Conservation (phyloP, 2,888 invertebrate species). For the Celastrina argiolus region DNA sequence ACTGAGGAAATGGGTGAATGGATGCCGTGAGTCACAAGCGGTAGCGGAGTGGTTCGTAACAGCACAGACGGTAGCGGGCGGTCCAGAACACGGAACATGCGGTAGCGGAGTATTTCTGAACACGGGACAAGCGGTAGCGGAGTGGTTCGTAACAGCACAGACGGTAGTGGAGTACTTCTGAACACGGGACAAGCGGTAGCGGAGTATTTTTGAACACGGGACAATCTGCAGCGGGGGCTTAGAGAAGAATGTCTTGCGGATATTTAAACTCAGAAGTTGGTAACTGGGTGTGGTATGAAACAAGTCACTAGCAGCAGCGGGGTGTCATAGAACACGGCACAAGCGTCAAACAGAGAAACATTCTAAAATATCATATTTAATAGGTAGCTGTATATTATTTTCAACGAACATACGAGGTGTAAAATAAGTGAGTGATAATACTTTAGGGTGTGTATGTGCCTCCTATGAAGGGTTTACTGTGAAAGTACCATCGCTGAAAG, state of each 20-base stretch:
- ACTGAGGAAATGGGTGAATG: constrained; percentile 46
- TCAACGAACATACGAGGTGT: no score
- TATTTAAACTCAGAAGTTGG: no score
- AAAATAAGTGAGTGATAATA: no score
- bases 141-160: background rate
- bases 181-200: background rate
- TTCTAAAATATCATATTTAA: no score
- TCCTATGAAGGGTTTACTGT: no score
- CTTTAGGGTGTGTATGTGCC: no score
- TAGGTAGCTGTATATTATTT: no score
- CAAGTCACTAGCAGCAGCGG: background rate
- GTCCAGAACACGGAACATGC: background rate
- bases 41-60: background rate
- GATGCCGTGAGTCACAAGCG: constrained; percentile 22
- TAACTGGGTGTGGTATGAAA: background rate
- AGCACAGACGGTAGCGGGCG: background rate
- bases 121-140: background rate
- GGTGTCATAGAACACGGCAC: background rate
- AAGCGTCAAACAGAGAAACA: no score
- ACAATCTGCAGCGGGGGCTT: background rate
- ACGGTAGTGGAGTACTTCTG: background rate
- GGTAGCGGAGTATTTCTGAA: background rate
- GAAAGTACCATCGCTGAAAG: no score
- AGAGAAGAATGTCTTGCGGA: no score
- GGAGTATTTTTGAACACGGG: background rate